Percentiles rank a stretch among this genome's conserved stretches.
Evolutionary conservation across 2,888 invertebrate genomes (phyloP).

Genomic region (Tromatobia lineatoria): DNA sequence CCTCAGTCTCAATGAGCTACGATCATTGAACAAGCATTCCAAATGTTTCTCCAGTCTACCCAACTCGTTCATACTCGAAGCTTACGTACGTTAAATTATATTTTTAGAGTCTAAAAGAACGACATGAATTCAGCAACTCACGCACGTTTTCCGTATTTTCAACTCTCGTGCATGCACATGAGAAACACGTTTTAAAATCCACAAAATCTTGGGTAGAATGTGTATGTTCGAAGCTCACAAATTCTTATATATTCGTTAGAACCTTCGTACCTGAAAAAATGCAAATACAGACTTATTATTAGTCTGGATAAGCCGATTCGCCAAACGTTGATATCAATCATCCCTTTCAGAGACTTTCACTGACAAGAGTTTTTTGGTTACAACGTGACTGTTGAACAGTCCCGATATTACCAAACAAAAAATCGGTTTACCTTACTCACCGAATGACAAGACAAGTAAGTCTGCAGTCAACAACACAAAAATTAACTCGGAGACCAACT

Average conservation of each 20-base stretch:
- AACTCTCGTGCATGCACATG: conserved; percentile 13
- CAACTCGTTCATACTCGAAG: conserved; percentile 50
- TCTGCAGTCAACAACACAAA: not conserved
- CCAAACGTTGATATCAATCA: not conserved
- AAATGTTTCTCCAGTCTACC: conserved; percentile 66
- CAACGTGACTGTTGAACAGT: not conserved
- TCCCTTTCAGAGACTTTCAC: not conserved
- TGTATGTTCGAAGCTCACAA: not conserved
- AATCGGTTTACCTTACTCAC: not conserved
- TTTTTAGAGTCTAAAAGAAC: conserved; percentile 52
- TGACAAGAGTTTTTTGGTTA: not conserved
- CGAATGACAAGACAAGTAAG: not conserved
- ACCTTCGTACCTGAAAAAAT: not conserved
- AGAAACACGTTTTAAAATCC: conserved; percentile 29
- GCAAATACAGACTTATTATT: conserved; percentile 24
- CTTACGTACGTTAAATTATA: conserved; percentile 23
- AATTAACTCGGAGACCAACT: no score
- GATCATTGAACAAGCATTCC: conserved; percentile 73
- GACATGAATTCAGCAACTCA: conserved; percentile 36
- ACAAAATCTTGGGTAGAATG: not conserved
- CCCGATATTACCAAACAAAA: not conserved
- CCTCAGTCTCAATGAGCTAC: not conserved
- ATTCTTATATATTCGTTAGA: conserved; percentile 27
- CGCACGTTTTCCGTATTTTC: conserved; percentile 57
- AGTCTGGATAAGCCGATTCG: conserved; percentile 29